Evolutionary conservation across 1,140 invertebrate species (phyloP).

Genomic region (Dendroctonus ponderosae): DNA sequence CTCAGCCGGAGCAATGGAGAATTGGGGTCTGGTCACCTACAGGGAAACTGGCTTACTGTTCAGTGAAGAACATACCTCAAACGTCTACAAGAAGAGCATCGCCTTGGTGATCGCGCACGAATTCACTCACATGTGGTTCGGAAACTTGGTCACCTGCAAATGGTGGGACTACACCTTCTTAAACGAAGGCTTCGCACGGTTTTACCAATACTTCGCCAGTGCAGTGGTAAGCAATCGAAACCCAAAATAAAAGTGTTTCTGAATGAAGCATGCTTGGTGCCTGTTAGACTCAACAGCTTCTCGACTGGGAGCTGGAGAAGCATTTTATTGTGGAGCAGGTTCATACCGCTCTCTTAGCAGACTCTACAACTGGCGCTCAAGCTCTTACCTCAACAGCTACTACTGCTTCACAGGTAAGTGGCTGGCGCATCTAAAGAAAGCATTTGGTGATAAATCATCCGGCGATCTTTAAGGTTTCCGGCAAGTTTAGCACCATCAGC

Average conservation of each 20-base stretch:
- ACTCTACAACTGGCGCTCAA: constrained; percentile 38
- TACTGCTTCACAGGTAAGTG: constrained; percentile 28
- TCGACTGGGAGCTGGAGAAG: constrained; percentile 39
- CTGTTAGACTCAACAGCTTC: constrained; percentile 22
- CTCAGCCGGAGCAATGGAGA: constrained; percentile 92
- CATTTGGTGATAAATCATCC: neutral
- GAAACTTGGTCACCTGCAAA: constrained; percentile 82
- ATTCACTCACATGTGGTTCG: constrained; percentile 91
- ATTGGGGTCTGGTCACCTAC: constrained; percentile 86
- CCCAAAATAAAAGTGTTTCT: neutral
- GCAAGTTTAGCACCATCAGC: constrained; percentile 60
- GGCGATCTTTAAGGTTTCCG: constrained; percentile 41
- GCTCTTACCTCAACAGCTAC: constrained; percentile 46
- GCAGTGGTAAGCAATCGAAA: constrained; percentile 11
- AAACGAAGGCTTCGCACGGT: constrained; percentile 83
- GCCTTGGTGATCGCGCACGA: constrained; percentile 84
- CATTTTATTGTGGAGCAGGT: constrained; percentile 54
- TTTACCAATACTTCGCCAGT: constrained; percentile 27
- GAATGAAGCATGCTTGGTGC: neutral
- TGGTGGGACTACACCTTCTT: constrained; percentile 95
- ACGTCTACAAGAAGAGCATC: constrained; percentile 72
- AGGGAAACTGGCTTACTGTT: constrained; percentile 81
- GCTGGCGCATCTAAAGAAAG: neutral
- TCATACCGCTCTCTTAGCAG: constrained; percentile 45
- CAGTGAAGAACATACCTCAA: constrained; percentile 65